Evolutionary conservation across 2,888 invertebrate genomes (phyloP), one percentile per base, ranked within the genome.

Genomic region (Mechanitis mazaeus): DNA sequence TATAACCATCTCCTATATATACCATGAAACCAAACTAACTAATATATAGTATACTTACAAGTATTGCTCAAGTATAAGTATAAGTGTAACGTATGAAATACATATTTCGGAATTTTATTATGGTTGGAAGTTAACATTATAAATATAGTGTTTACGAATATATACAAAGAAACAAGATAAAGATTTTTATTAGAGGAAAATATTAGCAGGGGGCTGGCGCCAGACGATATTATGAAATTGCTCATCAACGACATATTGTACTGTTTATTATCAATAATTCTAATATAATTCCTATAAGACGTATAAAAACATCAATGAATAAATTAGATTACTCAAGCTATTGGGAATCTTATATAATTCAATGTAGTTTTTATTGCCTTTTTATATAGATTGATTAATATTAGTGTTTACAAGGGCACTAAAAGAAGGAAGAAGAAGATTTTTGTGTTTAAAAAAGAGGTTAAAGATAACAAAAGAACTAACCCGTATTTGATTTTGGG

Each of bases 121-220:
- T 58, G 60, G 54, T 47, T 64, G 33, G 38, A 66, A 64, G 64
- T 64, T 62, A 66, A 64, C 55, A 56, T 66, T 59, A 63, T 47
- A 61, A 64, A 56, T 58, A 58, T 58, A 57, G 56, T 64, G 62
- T 64, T 64, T 64, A 60, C 64, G 46, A 50, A 62, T 60, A 56
- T 64, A 64, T 60, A 60, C 53, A 64, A 58, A 64, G 58, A 54
- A 58, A 56, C 55, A 54, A 60, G 64, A 60, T 64, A 63, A 60
- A 64, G 64, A 62, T 60, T 64, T 66, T 66, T 66, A 66, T 64
- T 64, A 53, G 64, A 33, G 59, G 35, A 55, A 46, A 56, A 54
- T 63, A 61, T 63, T 63, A 68, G 65, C 63, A 35, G 68, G 68
- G 69, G 68, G 64, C 68, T 67, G 68, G 62, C 68, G 67, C 62